Evolutionary conservation across 1,140 invertebrate genomes (phyloP), one percentile per base, ranked within the genome.

Genomic region (Danaus plexippus): DNA sequence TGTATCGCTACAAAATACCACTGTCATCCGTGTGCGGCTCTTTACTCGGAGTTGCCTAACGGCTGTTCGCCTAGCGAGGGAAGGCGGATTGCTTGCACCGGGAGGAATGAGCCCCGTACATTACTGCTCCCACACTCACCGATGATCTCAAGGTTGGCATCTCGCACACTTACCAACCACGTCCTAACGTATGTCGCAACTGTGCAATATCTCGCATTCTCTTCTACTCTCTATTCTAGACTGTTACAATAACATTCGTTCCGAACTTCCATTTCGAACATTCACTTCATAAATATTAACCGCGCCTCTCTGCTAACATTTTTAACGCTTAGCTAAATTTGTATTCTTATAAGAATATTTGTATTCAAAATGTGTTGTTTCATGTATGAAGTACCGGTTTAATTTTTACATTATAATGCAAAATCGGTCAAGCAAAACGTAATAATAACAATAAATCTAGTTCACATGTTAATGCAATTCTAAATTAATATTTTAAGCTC

Each of bases 101-200:
- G 83, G 81, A 86, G 83, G 83, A 83, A 86, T 86, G 83, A 86
- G 81, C 81, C 81, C 81, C 77, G 80, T 70, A 73, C 76, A 82
- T 72, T 71, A 79, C 69, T 74, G 68, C 53, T 79, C 73, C 75
- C 69, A 71, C 76, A 85, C 81, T 80, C 75, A 85, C 81, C 83
- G 83, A 86, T 85, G 81, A 87, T 87, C 80, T 85, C 83, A 85
- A 86, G 83, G 83, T 86, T 84, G 79, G 82, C 65, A 75, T 69
- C 61, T 72, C 57, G 65, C 48, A 64, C 51, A 64, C 59, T 67
- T 53, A 58, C 57, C 50, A 56, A 53, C 64, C 55, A 60, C 71
- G 64, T 66, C 70, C 63, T 58, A 67, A 75, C 66, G 55, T 66
- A 60, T 58, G 57, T 53, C 70, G 64, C 70, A 70, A 75, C 75